These are phyloP conservation scores for Myiozetetes cayanensis DNA, from an alignment of 2,113 vertebrate species.

Conservation along the genomic window DNA sequence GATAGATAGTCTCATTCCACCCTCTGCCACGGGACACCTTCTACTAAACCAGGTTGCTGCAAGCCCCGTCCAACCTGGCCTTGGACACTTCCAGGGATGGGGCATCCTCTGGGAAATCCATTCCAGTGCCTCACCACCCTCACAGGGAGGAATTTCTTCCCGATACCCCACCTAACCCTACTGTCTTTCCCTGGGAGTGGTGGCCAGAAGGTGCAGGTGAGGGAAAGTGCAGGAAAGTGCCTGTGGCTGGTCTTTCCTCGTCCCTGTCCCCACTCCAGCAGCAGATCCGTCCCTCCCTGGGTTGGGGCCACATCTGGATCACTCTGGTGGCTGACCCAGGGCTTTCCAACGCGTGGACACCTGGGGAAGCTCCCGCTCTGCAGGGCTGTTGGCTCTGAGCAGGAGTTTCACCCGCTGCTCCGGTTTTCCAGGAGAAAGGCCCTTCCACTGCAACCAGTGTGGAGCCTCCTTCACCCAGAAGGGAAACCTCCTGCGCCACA, in stretches of 20 bases:
- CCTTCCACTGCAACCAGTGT: slow-evolving; percentile 96
- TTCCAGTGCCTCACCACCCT: not conserved
- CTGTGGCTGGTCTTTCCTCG: rapidly evolving
- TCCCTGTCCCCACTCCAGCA: not conserved
- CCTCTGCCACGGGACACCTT: not conserved
- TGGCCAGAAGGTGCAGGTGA: not conserved
- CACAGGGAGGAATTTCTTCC: not conserved
- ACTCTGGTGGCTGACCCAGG: not conserved
- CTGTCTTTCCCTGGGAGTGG: not conserved
- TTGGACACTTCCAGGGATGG: not conserved
- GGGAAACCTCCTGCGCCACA: slow-evolving; percentile 95
- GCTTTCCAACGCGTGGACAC: not conserved
- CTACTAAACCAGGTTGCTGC: not conserved
- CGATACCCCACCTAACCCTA: not conserved
- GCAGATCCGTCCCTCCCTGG: not conserved
- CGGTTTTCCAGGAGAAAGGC: slow-evolving; percentile 83
- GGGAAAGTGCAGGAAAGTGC: rapidly evolving
- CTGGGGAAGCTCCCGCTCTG: rapidly evolving
- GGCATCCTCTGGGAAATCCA: not conserved
- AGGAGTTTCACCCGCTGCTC: not conserved
- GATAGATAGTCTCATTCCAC: not conserved
- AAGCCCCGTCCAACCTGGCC: not conserved
- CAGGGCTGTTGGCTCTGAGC: no score
- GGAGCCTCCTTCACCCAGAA: slow-evolving; percentile 98
- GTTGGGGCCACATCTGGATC: not conserved